Percentiles rank a stretch among this genome's conserved stretches.
Evolutionary conservation across 1,140 invertebrate species (phyloP).

Genomic region (Phymastichus coffea): DNA sequence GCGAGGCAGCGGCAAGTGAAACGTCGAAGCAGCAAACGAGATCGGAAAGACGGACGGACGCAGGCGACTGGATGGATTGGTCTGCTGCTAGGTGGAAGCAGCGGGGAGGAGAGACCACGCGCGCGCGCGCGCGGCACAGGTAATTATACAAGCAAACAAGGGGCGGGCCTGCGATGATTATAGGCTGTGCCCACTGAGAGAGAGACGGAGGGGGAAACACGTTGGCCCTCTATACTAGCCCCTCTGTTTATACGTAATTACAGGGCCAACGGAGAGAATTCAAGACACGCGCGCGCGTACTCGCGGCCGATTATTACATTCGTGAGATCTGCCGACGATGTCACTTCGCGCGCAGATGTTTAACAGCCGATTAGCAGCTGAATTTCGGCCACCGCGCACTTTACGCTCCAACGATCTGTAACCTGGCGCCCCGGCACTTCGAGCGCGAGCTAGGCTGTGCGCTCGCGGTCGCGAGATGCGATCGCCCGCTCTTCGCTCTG

Average conservation of each 20-base stretch:
- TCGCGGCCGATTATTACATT: too few relatives aligned
- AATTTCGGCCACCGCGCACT: too few relatives aligned
- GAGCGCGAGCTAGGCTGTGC: too few relatives aligned
- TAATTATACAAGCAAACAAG: constrained; percentile 56
- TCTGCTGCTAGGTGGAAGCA: neutral
- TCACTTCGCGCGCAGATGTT: too few relatives aligned
- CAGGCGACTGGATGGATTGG: constrained; percentile 38
- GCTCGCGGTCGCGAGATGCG: too few relatives aligned
- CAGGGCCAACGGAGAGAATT: constrained; percentile 42
- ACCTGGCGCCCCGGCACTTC: too few relatives aligned
- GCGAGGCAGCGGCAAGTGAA: constrained; percentile 31
- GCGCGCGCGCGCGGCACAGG: constrained; percentile 45
- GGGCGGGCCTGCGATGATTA: constrained; percentile 50
- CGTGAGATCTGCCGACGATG: too few relatives aligned
- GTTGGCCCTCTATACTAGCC: constrained; percentile 36
- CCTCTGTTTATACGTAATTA: constrained; percentile 49
- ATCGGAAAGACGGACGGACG: constrained; percentile 37
- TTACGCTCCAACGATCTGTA: too few relatives aligned
- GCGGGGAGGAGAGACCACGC: neutral
- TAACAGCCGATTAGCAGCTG: too few relatives aligned
- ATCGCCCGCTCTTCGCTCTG: too few relatives aligned
- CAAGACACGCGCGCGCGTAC: neutral
- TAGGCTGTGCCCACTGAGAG: constrained; percentile 41
- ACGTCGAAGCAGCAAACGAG: constrained; percentile 35
- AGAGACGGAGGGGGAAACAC: too few relatives aligned